phyloP scores from a whole-genome alignment of 2,113 vertebrate genomes.

The Laticauda colubrina region DNA sequence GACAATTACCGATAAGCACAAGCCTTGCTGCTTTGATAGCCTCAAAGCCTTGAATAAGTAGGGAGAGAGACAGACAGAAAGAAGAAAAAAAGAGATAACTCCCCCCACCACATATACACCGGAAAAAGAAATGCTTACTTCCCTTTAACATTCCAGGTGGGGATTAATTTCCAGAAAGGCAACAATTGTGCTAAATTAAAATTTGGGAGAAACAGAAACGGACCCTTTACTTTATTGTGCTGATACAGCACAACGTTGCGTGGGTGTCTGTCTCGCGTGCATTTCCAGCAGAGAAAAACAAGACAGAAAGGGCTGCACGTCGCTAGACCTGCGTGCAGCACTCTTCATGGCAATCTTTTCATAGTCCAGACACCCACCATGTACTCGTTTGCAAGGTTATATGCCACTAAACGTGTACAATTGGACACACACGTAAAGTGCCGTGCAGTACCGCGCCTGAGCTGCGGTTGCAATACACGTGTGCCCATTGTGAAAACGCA shows the following conservation, averaged over 20 bases:
- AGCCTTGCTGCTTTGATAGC: not conserved
- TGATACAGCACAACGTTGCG: not conserved
- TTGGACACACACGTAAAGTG: not conserved
- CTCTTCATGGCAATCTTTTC: not conserved
- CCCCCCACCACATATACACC: conserved; percentile 16
- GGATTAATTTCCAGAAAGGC: not conserved
- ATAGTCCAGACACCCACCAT: not conserved
- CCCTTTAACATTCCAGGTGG: conserved; percentile 9
- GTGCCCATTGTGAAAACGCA: conserved; percentile 27
- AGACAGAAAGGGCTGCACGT: not conserved
- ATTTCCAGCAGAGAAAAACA: not conserved
- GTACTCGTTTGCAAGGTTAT: not conserved
- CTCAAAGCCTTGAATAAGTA: conserved; percentile 10
- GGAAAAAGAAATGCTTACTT: conserved; percentile 25
- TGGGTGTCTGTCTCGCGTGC: not conserved
- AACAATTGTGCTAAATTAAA: not conserved
- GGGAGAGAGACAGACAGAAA: not conserved
- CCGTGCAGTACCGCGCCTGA: not conserved
- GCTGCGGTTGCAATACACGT: not conserved
- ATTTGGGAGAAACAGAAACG: not conserved
- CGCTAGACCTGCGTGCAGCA: not conserved
- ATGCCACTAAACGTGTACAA: not conserved
- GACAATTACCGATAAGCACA: not conserved
- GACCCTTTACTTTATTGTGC: conserved; percentile 3
- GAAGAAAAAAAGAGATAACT: not conserved